Conservation (phyloP, 2,888 invertebrate genomes). For the Steromphala cineraria region DNA sequence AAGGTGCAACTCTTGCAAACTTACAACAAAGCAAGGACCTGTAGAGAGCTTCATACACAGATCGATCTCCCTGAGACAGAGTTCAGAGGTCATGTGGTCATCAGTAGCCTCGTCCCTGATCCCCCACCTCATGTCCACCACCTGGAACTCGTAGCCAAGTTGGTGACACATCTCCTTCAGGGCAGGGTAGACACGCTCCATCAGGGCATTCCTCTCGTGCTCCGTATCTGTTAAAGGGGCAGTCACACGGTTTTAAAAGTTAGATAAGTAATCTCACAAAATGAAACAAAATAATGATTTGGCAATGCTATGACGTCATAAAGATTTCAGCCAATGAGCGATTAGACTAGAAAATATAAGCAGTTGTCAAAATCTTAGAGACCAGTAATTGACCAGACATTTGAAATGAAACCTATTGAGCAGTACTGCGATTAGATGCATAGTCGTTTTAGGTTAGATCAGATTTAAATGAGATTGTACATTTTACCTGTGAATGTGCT, state of each 20-base stretch:
- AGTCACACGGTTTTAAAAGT: too few species aligned
- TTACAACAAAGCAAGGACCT: slow-evolving; percentile 69
- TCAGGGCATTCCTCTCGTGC: slow-evolving; percentile 63
- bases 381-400: too few species aligned
- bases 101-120: slow-evolving; percentile 65
- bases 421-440: too few species aligned
- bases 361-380: too few species aligned
- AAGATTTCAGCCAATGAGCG: too few species aligned
- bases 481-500: slow-evolving; percentile 68
- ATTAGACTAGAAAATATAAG: too few species aligned
- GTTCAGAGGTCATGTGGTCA: slow-evolving; percentile 65
- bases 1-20: slow-evolving; percentile 4
- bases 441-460: too few species aligned
- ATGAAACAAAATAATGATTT: too few species aligned
- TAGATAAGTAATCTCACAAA: too few species aligned
- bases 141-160: slow-evolving; percentile 68
- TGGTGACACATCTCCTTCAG: slow-evolving; percentile 64
- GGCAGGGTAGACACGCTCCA: slow-evolving; percentile 63
- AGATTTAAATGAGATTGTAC: too few species aligned
- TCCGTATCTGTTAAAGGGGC: slow-evolving; percentile 53
- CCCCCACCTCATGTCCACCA: slow-evolving; percentile 71
- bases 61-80: slow-evolving; percentile 64
- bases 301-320: too few species aligned
- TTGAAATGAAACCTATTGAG: too few species aligned
- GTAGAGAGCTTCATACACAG: slow-evolving; percentile 65